Evolutionary conservation across 2,113 vertebrate species (phyloP), one percentile per base, ranked within the genome.

Genomic region (Dasyprocta punctata): DNA sequence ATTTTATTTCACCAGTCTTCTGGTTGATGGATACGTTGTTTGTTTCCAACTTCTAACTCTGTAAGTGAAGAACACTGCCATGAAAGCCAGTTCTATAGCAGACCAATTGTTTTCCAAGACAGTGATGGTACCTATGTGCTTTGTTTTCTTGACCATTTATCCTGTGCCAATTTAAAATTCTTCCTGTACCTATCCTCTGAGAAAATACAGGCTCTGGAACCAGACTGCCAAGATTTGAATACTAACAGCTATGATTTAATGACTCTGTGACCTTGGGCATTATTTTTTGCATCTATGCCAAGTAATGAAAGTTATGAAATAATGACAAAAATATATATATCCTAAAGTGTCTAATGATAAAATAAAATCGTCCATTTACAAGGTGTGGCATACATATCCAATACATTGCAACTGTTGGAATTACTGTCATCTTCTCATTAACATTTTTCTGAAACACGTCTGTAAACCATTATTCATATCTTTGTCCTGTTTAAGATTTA

Each of bases 241-340:
- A 65, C 20, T 58, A 30, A 71, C 7, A 19, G 36, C 5, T 80
- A 61, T 16, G 24, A 85, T 10, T 92, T 90, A 86, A 47, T 87
- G 71, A 38, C 12, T 47, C 3, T 38, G n/a, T 91, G 36, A 89
- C 0, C 20, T 24, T 69, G 41, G 22, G 6, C 16, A 80, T 63
- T 77, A 47, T 58, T 67, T 87, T 90, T 90, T 73, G 65, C 3
- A 24, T 84, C 30, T 47, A 13, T 41, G 30, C 41, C 33, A 94
- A 24, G 30, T 44, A n/a, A n/a, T n/a, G n/a, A n/a, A n/a, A 86
- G 65, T 84, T 89, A 58, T 47, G 90, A 90, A 88, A 36, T 78
- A n/a, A 88, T 75, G 10, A 77, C 82, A 84, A 44, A 33, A 92
- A 86, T 78, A 85, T 20, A 5, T 1, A 77, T 47, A 38, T 20